Evolutionary conservation across 2,797 vertebrate genomes (phyloP), one percentile per base, ranked within the genome.

Genomic region (Amphiprion clarkii): DNA sequence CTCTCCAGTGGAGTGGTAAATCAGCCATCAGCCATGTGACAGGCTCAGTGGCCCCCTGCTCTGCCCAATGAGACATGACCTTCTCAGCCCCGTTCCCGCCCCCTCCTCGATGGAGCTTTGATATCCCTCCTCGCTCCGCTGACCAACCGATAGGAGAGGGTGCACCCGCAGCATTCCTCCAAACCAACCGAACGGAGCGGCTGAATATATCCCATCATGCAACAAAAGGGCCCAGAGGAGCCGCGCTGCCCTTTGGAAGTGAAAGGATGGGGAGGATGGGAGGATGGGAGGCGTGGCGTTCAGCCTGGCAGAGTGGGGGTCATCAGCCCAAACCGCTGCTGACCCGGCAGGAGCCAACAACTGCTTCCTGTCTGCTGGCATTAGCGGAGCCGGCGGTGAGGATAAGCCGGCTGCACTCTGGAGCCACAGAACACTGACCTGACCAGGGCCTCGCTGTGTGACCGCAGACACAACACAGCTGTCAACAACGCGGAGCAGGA

Each of bases 121-220:
- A 95, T 92, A 93, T 93, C 86, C 92, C 93, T 93, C 95, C 92
- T 91, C 95, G 96, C 96, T 96, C 93, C 94, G 93, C 86, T 69
- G 89, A 90, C 94, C 95, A 88, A 91, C 92, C 93, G 93, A 95
- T 89, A 91, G 90, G 91, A 89, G 93, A 91, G 91, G 87, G 87
- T 62, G 89, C 91, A 93, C 94, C 89, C 82, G 83, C 92, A 95
- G 94, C 96, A 96, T 97, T 97, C 96, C 96, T 95, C 82, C 84
- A 94, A 96, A 95, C 87, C 94, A 96, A 79, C 93, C 92, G 90
- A 83, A 96, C 67, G 93, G 94, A 95, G 95, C 93, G 89, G 83
- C 83, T 88, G 88, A 91, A 87, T 86, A 88, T 92, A 95, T 85
- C 91, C 92, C 94, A 94, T 92, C 84, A 93, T 95, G 88, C 90